A percentile compares a stretch with the other conserved stretches of the same genome.
Evolutionary conservation across 2,113 vertebrate genomes (phyloP).

Genomic region (Eulacestoma nigropectus): DNA sequence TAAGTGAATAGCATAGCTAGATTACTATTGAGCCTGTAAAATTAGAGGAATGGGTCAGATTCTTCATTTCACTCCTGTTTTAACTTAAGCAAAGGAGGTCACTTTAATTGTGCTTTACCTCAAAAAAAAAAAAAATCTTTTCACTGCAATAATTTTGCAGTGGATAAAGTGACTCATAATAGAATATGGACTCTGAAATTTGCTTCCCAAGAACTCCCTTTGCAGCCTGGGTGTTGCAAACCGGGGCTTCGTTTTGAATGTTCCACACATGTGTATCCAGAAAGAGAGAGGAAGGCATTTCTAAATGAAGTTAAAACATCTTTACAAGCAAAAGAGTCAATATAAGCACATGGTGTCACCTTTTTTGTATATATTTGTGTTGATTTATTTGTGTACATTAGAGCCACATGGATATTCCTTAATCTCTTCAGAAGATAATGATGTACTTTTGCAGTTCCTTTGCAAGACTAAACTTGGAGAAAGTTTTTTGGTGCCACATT

Average conservation of each 20-base stretch:
- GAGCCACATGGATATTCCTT: neutral
- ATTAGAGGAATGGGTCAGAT: constrained; percentile 78
- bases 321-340: neutral
- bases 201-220: neutral
- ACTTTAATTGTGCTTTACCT: constrained; percentile 67
- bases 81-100: constrained; percentile 67
- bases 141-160: constrained; percentile 68
- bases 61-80: constrained; percentile 74
- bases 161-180: constrained; percentile 47
- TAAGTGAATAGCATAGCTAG: constrained; percentile 79
- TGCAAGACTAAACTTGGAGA: neutral
- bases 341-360: neutral
- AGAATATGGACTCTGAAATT: constrained; percentile 62
- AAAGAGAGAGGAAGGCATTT: neutral
- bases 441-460: neutral
- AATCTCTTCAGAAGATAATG: neutral
- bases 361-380: neutral
- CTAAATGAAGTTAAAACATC: neutral
- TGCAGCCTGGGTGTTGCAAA: neutral
- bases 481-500: neutral
- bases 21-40: constrained; percentile 80
- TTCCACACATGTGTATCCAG: neutral
- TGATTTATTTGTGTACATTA: neutral
- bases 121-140: constrained; percentile 55
- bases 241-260: neutral